Base-by-base conservation (phyloP, 2,113 vertebrate genomes). In the Eleginops maclovinus region DNA sequence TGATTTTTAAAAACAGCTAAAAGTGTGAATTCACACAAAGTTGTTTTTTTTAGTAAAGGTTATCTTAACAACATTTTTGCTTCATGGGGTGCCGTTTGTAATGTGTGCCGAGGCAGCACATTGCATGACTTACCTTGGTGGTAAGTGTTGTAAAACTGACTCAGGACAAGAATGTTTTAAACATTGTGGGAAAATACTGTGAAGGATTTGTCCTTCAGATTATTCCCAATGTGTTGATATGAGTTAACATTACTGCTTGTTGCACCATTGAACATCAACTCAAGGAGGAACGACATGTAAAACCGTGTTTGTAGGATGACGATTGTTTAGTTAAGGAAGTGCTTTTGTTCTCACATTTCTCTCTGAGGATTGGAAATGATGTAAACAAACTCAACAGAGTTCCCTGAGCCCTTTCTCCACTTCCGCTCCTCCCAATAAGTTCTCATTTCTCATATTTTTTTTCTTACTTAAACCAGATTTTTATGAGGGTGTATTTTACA, bases 251-350 rank as follows among this genome's bases (percentile, higher is more conserved):
- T 80, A 59, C 71, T 81, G 82, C 79, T 76, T 47, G 69, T 60
- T 50, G 60, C 72, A 87, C 82, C 78, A 28, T 87, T 84, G 87
- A 84, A 91, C 86, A 89, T 49, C 77, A 7, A 15, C 65, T 82
- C 53, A 21, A 17, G 0, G 49, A 79, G 41, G 50, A 41, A 9
- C 63, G 67, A 77, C 13, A 4, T 72, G 59, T 64, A 79, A 79
- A 55, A 28, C 13, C 24, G 71, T 76, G 69, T 80, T 80, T 66
- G 31, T 49, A 22, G 54, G 50, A 68, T 55, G 68, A 66, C n/a
- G 60, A 78, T 75, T 47, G 17, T 69, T 49, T 51, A 22, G 55
- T 71, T 40, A 53, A 67, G 36, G 16, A 13, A 40, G 79, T 22
- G 22, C 55, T 75, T 84, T 81, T 43, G 56, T 71, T 80, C 22